These are phyloP conservation scores for Mus musculus DNA, from an alignment of 2,113 vertebrate genomes.

Conservation along the genomic window GRCm39 chr6:86306501-86307000, in stretches of 20 bases:
- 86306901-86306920: background rate
- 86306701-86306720: background rate
- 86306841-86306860: background rate
- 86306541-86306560: background rate
- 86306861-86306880: background rate
- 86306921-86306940: conserved; percentile 22
- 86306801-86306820: background rate
- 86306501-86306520: background rate
- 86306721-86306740: background rate
- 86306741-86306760: background rate
- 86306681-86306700: background rate
- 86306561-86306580: conserved; percentile 65
- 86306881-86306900: background rate
- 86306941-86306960: conserved; percentile 20
- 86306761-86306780: background rate
- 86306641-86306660: background rate
- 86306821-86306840: background rate
- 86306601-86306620: background rate
- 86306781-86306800: conserved; percentile 14
- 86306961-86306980: background rate
- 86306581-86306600: background rate
- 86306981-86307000: background rate
- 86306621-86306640: background rate
- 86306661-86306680: background rate
- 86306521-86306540: background rate